phyloP scores from a whole-genome alignment of 2,888 invertebrate species.

The Barypeithes pellucidus region DNA sequence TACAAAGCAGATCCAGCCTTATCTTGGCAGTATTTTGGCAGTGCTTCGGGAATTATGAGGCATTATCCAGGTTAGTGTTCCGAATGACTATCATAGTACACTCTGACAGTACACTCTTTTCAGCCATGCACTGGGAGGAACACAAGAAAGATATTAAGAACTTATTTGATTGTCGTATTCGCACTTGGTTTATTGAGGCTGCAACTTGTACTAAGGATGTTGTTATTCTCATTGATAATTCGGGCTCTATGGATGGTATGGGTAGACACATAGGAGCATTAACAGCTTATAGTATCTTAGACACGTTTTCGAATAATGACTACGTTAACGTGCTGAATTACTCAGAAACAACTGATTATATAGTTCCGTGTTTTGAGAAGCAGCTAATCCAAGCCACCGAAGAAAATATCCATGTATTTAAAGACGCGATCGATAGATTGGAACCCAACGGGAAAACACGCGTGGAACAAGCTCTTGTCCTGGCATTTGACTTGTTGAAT shows the following conservation, averaged over 20 bases:
- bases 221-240: slow-evolving; percentile 93
- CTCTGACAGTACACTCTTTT: slow-evolving; percentile 40
- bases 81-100: neutral
- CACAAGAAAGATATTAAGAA: slow-evolving; percentile 64
- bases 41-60: slow-evolving; percentile 92
- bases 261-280: slow-evolving; percentile 83
- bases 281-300: slow-evolving; percentile 90
- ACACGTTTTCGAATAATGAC: slow-evolving; percentile 98
- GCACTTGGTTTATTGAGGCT: slow-evolving; percentile 98
- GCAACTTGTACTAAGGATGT: slow-evolving; percentile 98
- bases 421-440: slow-evolving; percentile 78
- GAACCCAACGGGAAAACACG: slow-evolving; percentile 87
- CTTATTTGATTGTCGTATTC: slow-evolving; percentile 91
- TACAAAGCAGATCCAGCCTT: slow-evolving; percentile 91
- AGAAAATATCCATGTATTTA: slow-evolving; percentile 86
- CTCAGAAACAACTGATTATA: slow-evolving; percentile 79
- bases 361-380: slow-evolving; percentile 89
- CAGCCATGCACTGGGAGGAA: slow-evolving; percentile 66
- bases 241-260: slow-evolving; percentile 96
- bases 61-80: slow-evolving; percentile 81
- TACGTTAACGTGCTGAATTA: slow-evolving; percentile 94
- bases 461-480: slow-evolving; percentile 85
- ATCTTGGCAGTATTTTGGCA: slow-evolving; percentile 98
- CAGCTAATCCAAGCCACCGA: slow-evolving; percentile 91
- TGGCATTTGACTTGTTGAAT: slow-evolving; percentile 88